Evolutionary conservation across 2,888 invertebrate species (phyloP), one percentile per base, ranked within the genome.

Genomic region (Tetanocera ferruginea): DNA sequence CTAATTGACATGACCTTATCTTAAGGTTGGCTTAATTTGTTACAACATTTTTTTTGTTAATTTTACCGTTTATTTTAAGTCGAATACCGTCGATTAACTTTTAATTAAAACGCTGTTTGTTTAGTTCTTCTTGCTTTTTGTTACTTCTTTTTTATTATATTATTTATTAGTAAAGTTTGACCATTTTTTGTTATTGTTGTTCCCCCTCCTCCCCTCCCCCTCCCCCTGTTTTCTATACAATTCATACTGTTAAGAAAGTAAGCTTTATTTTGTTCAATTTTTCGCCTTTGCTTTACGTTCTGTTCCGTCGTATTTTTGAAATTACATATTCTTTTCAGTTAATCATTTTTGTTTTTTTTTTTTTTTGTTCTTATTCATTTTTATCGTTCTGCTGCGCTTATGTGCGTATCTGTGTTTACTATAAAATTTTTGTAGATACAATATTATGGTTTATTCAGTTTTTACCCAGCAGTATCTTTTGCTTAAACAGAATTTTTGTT

Each of bases 351-450:
- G n/a, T 43, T 67, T 34, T 34, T 66, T 6, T 9, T 57, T 8
- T 25, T n/a, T 52, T 37, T 28, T 4, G 34, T 19, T 37, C 5
- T 17, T 51, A 9, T 70, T 67, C 8, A 23, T 43, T 17, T 67
- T 34, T 14, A 8, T 6, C n/a, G 9, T 28, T 5, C 37, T 23
- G 34, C 67, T 34, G 2, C 55, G 2, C 55, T 31, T 34, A 62
- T 37, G 8, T 73, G 19, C 62, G 49, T 73, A 25, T 60, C 73
- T 73, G 60, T 71, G 71, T 71, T 71, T 71, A 71, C 71, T 71
- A 71, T 52, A 71, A 17, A 71, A 1, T 34, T 34, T 37, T 55
- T 55, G 34, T 31, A 55, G 67, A 67, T 67, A n/a, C n/a, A n/a
- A n/a, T n/a, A 60, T 43, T 37, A 37, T 67, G 37, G 37, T 37